These are phyloP conservation scores for Eudasyphora cyanicolor DNA, from an alignment of 2,888 invertebrate species.

Conservation along the genomic window DNA sequence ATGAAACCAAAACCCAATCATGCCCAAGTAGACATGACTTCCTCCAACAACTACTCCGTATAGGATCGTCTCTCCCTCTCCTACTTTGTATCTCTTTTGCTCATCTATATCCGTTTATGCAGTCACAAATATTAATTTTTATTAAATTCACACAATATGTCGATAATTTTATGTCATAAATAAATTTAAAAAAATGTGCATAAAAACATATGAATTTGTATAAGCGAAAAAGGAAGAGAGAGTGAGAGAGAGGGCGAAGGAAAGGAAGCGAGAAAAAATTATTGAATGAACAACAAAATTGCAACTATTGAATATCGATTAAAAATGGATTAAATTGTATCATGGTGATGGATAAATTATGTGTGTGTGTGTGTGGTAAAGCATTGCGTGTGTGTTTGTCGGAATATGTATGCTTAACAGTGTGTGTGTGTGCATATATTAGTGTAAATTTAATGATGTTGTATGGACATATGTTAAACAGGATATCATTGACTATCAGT, in stretches of 20 bases:
- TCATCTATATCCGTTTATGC: background rate
- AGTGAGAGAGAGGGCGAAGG: background rate
- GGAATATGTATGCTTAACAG: background rate
- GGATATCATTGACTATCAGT: background rate
- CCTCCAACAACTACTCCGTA: background rate
- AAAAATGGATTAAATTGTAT: constrained; percentile 62
- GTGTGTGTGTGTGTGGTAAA: background rate
- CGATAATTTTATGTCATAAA: constrained; percentile 57
- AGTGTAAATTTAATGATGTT: constrained; percentile 4
- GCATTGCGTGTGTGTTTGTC: background rate
- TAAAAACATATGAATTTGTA: constrained; percentile 23
- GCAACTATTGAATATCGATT: constrained; percentile 60
- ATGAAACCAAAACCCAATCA: background rate
- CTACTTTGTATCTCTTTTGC: background rate
- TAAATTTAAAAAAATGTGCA: constrained; percentile 44
- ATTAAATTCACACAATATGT: constrained; percentile 61
- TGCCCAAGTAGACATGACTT: too few relatives aligned
- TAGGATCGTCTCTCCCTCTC: background rate
- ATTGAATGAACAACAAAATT: constrained; percentile 18
- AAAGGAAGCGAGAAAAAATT: background rate
- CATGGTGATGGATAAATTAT: background rate
- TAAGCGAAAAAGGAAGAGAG: background rate
- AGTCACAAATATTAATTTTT: constrained; percentile 54
- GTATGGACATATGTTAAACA: background rate
- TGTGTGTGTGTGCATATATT: background rate